A percentile compares a stretch with the other conserved stretches of the same genome.
phyloP scores from a whole-genome alignment of 2,888 invertebrate species.

The Tetramorium bicarinatum region DNA sequence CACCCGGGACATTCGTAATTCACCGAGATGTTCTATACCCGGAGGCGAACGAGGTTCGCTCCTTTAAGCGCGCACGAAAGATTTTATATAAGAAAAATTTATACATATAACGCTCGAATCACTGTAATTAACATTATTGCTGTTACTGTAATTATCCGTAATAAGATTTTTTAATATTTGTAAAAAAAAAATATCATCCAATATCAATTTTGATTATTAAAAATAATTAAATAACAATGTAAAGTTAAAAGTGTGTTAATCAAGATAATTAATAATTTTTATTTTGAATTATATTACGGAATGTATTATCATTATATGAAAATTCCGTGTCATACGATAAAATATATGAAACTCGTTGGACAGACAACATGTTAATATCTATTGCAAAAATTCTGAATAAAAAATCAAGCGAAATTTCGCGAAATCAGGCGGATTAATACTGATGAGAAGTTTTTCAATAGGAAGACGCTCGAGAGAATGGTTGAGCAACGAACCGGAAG shows the following conservation, averaged over 20 bases:
- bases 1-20: conserved; percentile 79
- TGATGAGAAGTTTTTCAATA: conserved; percentile 59
- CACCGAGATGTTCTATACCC: conserved; percentile 83
- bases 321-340: background rate
- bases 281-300: background rate
- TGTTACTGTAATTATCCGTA: background rate
- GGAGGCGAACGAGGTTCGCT: conserved; percentile 83
- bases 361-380: background rate
- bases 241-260: background rate
- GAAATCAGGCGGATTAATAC: background rate
- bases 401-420: background rate
- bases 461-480: conserved; percentile 84
- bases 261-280: background rate
- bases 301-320: background rate
- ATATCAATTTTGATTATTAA: background rate
- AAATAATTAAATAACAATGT: background rate
- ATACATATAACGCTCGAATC: background rate
- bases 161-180: background rate
- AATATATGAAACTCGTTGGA: too few species aligned
- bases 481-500: conserved; percentile 81
- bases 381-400: background rate
- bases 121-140: background rate
- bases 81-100: background rate
- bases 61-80: background rate
- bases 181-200: background rate